phyloP scores from a whole-genome alignment of 2,888 invertebrate genomes.

The Phytoseiulus persimilis region DNA sequence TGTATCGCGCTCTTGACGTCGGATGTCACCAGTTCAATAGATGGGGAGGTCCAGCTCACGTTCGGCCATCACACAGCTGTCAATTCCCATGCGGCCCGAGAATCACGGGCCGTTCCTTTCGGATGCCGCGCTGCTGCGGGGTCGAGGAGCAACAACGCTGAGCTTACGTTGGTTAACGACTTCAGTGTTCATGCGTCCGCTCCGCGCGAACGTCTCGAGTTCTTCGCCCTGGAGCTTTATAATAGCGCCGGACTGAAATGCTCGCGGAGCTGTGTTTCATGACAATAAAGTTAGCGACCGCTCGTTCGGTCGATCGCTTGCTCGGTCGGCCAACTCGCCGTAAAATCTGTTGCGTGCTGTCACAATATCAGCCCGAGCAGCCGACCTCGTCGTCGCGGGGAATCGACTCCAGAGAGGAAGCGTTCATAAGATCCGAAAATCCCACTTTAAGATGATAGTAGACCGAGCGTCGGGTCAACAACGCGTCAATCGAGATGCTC shows the following conservation, averaged over 20 bases:
- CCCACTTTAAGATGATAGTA: too few species aligned
- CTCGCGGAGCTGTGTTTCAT: not conserved
- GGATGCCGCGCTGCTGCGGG: not conserved
- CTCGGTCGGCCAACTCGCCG: not conserved
- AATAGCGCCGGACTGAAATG: not conserved
- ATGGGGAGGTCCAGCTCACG: slow-evolving; percentile 5
- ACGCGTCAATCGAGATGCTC: too few species aligned
- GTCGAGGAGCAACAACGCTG: not conserved
- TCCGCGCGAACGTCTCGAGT: not conserved
- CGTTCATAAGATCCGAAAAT: not conserved
- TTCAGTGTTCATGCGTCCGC: not conserved
- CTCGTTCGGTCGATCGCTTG: not conserved
- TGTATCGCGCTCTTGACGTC: not conserved
- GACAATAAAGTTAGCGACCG: not conserved
- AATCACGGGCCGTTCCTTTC: not conserved
- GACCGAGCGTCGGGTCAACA: too few species aligned
- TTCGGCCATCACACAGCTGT: not conserved
- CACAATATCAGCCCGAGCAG: not conserved
- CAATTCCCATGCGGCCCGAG: not conserved
- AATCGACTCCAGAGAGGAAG: not conserved
- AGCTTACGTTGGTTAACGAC: not conserved
- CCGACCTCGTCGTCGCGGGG: not conserved
- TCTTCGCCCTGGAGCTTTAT: not conserved
- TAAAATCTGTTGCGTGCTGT: slow-evolving; percentile 5
- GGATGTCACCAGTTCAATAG: not conserved